Evolutionary conservation across 2,888 invertebrate genomes (phyloP), one percentile per base, ranked within the genome.

Genomic region (Drosophila leonis): DNA sequence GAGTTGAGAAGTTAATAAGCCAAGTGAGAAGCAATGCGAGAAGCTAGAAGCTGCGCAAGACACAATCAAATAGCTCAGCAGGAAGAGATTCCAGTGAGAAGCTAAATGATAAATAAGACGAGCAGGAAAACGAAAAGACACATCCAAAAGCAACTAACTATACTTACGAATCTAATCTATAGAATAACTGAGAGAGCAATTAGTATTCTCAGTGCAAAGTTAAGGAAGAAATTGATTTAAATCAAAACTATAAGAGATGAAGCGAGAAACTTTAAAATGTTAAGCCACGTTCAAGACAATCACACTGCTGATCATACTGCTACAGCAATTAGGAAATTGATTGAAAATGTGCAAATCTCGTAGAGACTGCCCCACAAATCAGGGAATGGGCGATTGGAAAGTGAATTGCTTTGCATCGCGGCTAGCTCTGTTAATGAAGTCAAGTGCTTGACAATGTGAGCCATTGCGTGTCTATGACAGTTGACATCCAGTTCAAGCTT

Each of bases 401-500:
- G 9, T 29, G 7, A 35, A 48, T 48, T 66, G 27, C 7, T 35
- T 12, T 42, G 8, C n/a, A 8, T 29, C 12, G 15, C 10, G 27
- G 7, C 9, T 18, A 39, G 37, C 7, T 15, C 24, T 39, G 48
- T 12, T 10, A 18, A 2, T 33, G 20, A 52, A 37, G 55, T 56
- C 33, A 42, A 70, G 48, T 65, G 35, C 29, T 65, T 35, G 44
- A 33, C 42, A 77, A 54, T 31, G 46, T 49, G 31, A 20, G 64
- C 46, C 29, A 51, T 44, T 37, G 46, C 20, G 42, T 65, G 74
- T 60, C 72, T n/a, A 20, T 59, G 61, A 56, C 62, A 56, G 46
- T 33, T 52, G 74, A 56, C 68, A 49, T 62, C 15, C 20, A 59
- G 62, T 61, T 79, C 49, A 64, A 70, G 60, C 75, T 70, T 52